A percentile compares a stretch with the other conserved stretches of the same genome.
Conservation (phyloP, 2,113 vertebrate species). For the Felis catus region F.catus_Fca126_mat1.0 CM031414.1:30406001-30406500, state of each 20-base stretch:
- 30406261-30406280: not conserved
- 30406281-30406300: not conserved
- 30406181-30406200: not conserved
- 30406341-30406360: not conserved
- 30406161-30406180: not conserved
- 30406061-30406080: not conserved
- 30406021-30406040: not conserved
- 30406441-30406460: no score
- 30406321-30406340: not conserved
- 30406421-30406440: no score
- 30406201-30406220: not conserved
- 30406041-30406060: not conserved
- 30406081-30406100: not conserved
- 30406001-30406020: conserved; percentile 16
- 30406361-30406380: not conserved
- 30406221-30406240: not conserved
- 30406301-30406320: not conserved
- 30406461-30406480: no score
- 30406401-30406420: not conserved
- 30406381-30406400: not conserved
- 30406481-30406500: no score
- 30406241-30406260: not conserved
- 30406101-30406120: not conserved
- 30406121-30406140: not conserved
- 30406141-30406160: not conserved